These are phyloP conservation scores for Drepana arcuata DNA, from an alignment of 1,140 invertebrate genomes.

Conservation along the genomic window DNA sequence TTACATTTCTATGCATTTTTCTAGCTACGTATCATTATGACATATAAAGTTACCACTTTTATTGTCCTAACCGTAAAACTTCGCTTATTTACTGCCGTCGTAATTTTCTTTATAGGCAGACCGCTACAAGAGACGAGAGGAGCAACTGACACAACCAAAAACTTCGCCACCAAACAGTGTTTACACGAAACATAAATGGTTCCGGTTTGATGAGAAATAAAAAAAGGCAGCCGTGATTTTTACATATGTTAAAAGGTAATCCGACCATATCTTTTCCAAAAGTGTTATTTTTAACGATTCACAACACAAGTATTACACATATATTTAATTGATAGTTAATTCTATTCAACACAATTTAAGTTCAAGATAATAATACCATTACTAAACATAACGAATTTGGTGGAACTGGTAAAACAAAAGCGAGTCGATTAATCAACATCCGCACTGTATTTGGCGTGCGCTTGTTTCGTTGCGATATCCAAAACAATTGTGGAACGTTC, in stretches of 20 bases:
- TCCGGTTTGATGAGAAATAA: no score
- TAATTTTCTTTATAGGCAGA: no score
- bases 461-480: constrained; percentile 53
- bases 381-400: no score
- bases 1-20: constrained; percentile 30
- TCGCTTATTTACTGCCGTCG: constrained; percentile 16
- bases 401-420: not conserved
- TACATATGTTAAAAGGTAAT: no score
- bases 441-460: constrained; percentile 27
- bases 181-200: constrained; percentile 5
- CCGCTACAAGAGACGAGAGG: no score
- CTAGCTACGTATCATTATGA: constrained; percentile 12
- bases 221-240: no score
- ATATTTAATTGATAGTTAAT: no score
- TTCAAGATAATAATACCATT: no score
- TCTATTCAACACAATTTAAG: no score
- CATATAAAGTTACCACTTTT: constrained; percentile 13
- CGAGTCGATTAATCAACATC: constrained; percentile 44
- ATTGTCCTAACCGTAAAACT: constrained; percentile 20
- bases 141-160: constrained; percentile 21
- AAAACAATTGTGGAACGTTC: constrained; percentile 60
- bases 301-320: no score
- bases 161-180: constrained; percentile 13
- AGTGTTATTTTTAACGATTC: no score
- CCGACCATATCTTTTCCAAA: no score